A percentile compares a stretch with the other conserved stretches of the same genome.
These are phyloP conservation scores for Liasis olivaceus DNA, from an alignment of 2,797 vertebrate genomes.

Conservation along the genomic window DNA sequence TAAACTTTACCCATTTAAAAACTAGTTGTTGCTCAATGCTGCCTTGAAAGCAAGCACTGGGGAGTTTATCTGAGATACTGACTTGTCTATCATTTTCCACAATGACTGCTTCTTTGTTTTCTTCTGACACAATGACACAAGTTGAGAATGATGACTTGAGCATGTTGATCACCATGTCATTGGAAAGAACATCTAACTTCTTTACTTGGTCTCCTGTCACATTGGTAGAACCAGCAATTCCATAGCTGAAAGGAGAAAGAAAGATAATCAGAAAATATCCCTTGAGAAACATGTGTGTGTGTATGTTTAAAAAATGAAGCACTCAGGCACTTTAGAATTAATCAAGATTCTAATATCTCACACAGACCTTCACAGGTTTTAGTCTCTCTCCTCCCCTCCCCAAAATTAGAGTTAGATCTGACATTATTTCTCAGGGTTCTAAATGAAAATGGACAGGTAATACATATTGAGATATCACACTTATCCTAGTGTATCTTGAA, in stretches of 20 bases:
- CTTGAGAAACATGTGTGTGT: background rate
- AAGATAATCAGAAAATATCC: constrained; percentile 7
- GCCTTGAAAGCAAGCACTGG: background rate
- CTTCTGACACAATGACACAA: constrained; percentile 93
- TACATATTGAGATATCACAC: background rate
- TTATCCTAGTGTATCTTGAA: background rate
- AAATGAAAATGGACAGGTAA: background rate
- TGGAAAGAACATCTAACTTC: constrained; percentile 94
- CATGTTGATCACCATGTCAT: constrained; percentile 95
- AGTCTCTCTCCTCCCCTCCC: background rate
- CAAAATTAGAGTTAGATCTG: too few species aligned
- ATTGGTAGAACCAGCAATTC: constrained; percentile 93
- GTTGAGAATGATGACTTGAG: constrained; percentile 91
- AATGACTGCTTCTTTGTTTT: constrained; percentile 88
- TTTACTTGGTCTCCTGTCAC: constrained; percentile 97
- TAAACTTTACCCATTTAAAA: background rate
- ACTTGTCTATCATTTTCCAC: constrained; percentile 89
- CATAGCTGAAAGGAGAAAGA: constrained; percentile 79
- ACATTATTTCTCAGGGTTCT: background rate
- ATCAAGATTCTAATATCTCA: background rate
- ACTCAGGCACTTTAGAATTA: background rate
- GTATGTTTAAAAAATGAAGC: background rate
- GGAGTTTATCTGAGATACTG: constrained; percentile 45
- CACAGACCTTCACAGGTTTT: background rate
- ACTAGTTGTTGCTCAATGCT: background rate